Conservation (phyloP, 2,797 vertebrate genomes). For the Neomorphus geoffroyi region DNA sequence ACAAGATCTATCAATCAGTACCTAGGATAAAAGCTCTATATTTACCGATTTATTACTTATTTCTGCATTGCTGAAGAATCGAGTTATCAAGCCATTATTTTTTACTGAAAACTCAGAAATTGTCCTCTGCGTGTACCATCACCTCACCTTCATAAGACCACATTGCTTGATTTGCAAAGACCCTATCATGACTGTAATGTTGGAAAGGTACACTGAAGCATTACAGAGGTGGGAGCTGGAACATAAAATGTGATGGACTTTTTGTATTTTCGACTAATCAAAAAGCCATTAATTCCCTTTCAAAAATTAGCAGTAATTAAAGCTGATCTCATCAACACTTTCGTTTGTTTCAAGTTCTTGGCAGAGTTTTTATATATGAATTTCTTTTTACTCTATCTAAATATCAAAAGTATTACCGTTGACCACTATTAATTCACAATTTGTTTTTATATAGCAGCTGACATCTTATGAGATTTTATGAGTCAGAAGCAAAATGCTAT, state of each 20-base stretch:
- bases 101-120: neutral
- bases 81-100: neutral
- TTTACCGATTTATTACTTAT: neutral
- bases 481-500: neutral
- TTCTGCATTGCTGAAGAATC: neutral
- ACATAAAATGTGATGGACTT: neutral
- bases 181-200: fast-evolving
- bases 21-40: neutral
- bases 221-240: neutral
- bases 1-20: neutral
- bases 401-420: neutral
- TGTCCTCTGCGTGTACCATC: neutral
- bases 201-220: neutral
- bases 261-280: neutral
- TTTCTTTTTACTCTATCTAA: neutral
- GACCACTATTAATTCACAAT: neutral
- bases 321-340: neutral
- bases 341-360: neutral
- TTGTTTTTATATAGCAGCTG: neutral
- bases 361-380: neutral
- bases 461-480: neutral
- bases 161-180: neutral
- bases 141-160: neutral
- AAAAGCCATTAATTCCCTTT: neutral
- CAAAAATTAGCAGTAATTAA: neutral